These are phyloP conservation scores for Brachyptera putata DNA, from an alignment of 2,888 invertebrate genomes.

Conservation along the genomic window DNA sequence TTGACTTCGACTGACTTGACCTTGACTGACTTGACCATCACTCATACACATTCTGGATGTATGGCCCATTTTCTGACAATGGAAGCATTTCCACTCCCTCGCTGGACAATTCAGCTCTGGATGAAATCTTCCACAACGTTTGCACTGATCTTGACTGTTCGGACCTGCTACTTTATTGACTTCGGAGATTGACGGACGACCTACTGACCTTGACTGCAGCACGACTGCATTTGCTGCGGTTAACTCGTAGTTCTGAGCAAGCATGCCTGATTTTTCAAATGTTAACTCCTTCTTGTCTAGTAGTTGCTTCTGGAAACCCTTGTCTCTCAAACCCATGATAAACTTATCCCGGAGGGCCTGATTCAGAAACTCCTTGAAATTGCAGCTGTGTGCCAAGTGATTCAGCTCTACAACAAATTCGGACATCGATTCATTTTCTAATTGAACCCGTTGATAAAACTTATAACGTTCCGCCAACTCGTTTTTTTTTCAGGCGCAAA, in stretches of 20 bases:
- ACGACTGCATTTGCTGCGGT: constrained; percentile 22
- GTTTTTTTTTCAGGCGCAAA: constrained; percentile 34
- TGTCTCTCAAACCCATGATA: constrained; percentile 34
- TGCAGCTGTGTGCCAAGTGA: constrained; percentile 34
- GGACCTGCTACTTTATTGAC: not conserved
- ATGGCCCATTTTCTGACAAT: not conserved
- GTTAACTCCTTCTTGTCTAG: constrained; percentile 33
- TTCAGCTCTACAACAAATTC: constrained; percentile 34
- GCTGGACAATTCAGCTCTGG: not conserved
- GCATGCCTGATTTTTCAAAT: constrained; percentile 30
- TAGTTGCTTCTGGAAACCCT: constrained; percentile 31
- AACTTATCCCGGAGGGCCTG: constrained; percentile 35
- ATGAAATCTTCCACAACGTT: not conserved
- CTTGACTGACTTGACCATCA: not conserved
- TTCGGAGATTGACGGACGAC: not conserved
- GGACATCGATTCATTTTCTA: constrained; percentile 26
- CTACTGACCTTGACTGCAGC: too few relatives aligned
- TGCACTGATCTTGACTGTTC: not conserved
- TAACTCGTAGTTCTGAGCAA: constrained; percentile 29
- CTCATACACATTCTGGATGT: not conserved
- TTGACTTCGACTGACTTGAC: not conserved
- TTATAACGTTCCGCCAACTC: constrained; percentile 37
- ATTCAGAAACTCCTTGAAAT: constrained; percentile 35
- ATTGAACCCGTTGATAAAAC: constrained; percentile 35
- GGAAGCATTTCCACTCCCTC: not conserved